Percentiles rank a stretch among this genome's conserved stretches.
phyloP scores from a whole-genome alignment of 1,140 invertebrate genomes.

The Bilobella aurantiaca region DNA sequence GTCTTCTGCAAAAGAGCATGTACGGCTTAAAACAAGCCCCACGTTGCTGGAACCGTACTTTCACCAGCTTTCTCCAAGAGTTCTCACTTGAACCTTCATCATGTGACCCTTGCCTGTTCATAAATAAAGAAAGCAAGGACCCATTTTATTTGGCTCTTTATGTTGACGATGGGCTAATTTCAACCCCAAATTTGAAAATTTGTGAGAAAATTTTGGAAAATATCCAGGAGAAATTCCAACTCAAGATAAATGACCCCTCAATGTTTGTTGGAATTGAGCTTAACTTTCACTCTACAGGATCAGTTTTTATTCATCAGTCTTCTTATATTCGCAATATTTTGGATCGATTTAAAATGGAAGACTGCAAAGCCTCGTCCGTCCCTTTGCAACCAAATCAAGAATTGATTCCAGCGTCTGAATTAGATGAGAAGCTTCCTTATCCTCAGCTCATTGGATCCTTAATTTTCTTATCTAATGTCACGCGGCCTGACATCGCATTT shows the following conservation, averaged over 20 bases:
- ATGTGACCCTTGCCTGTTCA: slow-evolving; percentile 39
- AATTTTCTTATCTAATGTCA: slow-evolving; percentile 2
- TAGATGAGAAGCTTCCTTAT: slow-evolving; percentile 22
- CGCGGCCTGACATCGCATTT: slow-evolving; percentile 23
- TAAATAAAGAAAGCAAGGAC: slow-evolving; percentile 20
- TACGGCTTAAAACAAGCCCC: slow-evolving; percentile 30
- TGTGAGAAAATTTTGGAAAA: background rate
- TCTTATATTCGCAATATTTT: slow-evolving; percentile 34
- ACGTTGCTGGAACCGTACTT: slow-evolving; percentile 38
- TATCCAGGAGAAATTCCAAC: background rate
- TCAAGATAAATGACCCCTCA: background rate
- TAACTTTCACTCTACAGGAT: background rate
- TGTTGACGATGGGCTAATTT: slow-evolving; percentile 41
- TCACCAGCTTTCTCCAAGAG: slow-evolving; percentile 33
- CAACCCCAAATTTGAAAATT: background rate
- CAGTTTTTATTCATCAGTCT: slow-evolving; percentile 26
- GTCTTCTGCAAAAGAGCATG: background rate
- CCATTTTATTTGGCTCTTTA: slow-evolving; percentile 36
- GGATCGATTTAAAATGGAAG: slow-evolving; percentile 35
- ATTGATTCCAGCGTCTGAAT: slow-evolving; percentile 16
- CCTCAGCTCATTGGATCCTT: slow-evolving; percentile 11
- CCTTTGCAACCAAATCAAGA: slow-evolving; percentile 36
- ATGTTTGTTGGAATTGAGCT: slow-evolving; percentile 4
- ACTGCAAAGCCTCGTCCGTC: slow-evolving; percentile 34
- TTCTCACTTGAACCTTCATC: slow-evolving; percentile 37